Evolutionary conservation across 2,113 vertebrate genomes (phyloP).

Genomic region (Platysternon megacephalum): DNA sequence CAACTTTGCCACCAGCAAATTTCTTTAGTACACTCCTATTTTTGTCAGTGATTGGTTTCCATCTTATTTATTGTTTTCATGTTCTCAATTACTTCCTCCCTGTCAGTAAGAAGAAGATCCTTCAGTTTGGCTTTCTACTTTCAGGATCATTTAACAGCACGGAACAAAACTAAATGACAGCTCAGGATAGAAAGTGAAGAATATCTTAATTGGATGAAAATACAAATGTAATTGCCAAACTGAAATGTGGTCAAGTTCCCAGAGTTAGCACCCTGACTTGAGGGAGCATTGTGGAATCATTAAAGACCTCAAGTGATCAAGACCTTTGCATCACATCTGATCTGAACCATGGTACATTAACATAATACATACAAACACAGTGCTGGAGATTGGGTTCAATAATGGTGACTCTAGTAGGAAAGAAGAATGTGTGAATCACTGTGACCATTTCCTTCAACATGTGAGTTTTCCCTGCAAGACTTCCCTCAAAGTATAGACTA

Average conservation of each 20-base stretch:
- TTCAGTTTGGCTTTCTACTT: neutral
- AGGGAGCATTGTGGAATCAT: neutral
- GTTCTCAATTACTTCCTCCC: neutral
- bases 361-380: neutral
- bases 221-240: neutral
- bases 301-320: neutral
- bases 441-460: neutral
- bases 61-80: neutral
- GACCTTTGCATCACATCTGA: neutral
- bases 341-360: neutral
- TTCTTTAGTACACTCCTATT: neutral
- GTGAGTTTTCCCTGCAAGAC: neutral
- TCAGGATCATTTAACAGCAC: neutral
- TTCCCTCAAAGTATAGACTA: neutral
- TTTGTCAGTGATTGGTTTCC: neutral
- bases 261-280: neutral
- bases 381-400: neutral
- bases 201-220: rapidly evolving
- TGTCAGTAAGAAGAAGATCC: neutral
- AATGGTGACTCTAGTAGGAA: neutral
- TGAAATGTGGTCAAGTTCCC: neutral
- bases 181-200: neutral
- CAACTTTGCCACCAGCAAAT: neutral
- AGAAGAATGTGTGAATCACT: neutral
- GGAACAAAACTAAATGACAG: neutral